A percentile compares a stretch with the other conserved stretches of the same genome.
Evolutionary conservation across 2,797 vertebrate genomes (phyloP).

Genomic region (Psittacula echo): DNA sequence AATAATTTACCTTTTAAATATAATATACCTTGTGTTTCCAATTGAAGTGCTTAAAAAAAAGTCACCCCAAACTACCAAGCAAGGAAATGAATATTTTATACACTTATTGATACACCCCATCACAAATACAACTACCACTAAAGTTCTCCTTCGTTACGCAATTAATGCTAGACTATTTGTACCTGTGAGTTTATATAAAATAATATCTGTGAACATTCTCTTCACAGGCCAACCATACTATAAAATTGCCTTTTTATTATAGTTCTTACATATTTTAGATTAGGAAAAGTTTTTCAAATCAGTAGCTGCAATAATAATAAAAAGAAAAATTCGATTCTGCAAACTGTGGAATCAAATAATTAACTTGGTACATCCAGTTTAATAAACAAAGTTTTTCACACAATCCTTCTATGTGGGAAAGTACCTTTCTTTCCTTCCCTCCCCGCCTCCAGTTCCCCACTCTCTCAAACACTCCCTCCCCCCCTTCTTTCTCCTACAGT

Average conservation of each 20-base stretch:
- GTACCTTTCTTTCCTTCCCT: background rate
- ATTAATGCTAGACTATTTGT: background rate
- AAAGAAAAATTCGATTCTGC: background rate
- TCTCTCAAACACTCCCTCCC: background rate
- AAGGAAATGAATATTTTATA: background rate
- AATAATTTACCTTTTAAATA: background rate
- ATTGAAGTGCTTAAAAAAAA: background rate
- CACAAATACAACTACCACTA: background rate
- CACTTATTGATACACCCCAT: background rate
- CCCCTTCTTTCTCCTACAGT: background rate
- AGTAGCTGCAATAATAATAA: background rate
- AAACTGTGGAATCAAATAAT: background rate
- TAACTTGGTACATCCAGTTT: too few species aligned
- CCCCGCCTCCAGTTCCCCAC: too few species aligned
- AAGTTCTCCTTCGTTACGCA: background rate
- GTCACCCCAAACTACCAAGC: background rate
- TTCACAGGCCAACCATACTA: background rate
- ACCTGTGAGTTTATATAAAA: background rate
- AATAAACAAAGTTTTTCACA: background rate
- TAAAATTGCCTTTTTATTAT: background rate
- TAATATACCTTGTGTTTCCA: background rate
- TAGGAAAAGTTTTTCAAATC: background rate
- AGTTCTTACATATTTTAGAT: background rate
- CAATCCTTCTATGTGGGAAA: background rate
- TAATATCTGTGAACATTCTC: rapidly evolving